phyloP scores from a whole-genome alignment of 2,888 invertebrate genomes.

The Ochropleura leucogaster region DNA sequence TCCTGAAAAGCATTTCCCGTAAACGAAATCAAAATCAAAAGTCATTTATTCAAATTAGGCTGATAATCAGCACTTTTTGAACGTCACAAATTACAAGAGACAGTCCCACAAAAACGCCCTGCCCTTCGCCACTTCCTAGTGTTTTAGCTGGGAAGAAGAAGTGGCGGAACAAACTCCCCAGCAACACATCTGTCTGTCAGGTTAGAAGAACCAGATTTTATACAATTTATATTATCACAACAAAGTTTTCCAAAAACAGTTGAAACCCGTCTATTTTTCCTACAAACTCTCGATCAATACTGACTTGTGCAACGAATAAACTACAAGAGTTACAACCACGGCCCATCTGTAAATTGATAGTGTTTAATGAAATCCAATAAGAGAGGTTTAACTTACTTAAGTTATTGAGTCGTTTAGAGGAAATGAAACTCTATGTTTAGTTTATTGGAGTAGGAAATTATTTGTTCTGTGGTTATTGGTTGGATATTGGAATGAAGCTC shows the following conservation, averaged over 20 bases:
- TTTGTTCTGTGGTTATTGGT: conserved; percentile 35
- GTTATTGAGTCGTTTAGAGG: conserved; percentile 45
- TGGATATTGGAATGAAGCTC: neutral
- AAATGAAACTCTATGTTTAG: conserved; percentile 53
- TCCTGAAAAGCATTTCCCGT: neutral
- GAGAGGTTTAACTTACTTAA: conserved; percentile 54
- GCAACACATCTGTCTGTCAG: too few relatives aligned
- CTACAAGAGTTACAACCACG: conserved; percentile 62
- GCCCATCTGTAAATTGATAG: conserved; percentile 65
- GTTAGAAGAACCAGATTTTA: too few relatives aligned
- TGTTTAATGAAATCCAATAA: conserved; percentile 67
- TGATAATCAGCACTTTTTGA: too few relatives aligned
- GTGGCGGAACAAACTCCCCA: too few relatives aligned
- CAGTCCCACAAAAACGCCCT: too few relatives aligned
- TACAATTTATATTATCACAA: too few relatives aligned
- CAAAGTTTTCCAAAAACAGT: neutral
- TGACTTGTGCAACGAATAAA: conserved; percentile 64
- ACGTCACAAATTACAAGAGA: too few relatives aligned
- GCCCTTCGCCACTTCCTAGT: too few relatives aligned
- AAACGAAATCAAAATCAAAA: too few relatives aligned
- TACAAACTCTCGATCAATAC: conserved; percentile 56
- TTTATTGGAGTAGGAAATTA: conserved; percentile 41
- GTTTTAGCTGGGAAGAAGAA: too few relatives aligned
- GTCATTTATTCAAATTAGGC: too few relatives aligned
- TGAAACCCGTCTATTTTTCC: conserved; percentile 17